These are phyloP conservation scores for Coendou prehensilis DNA, from an alignment of 2,797 vertebrate species.

Conservation along the genomic window DNA sequence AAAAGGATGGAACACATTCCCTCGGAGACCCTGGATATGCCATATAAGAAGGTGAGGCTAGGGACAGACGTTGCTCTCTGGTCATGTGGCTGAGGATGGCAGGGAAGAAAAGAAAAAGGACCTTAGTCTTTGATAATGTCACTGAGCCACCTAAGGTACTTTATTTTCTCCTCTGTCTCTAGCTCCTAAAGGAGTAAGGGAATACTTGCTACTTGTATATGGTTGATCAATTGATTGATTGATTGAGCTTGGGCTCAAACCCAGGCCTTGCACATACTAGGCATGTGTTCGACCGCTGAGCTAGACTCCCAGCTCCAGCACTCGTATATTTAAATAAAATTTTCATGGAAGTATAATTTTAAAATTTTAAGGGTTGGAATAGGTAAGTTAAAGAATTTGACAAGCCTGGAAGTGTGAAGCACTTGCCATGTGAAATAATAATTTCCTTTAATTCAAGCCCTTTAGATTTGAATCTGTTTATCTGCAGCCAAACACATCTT, in stretches of 20 bases:
- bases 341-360: neutral
- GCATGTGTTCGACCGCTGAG: neutral
- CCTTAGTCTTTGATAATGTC: neutral
- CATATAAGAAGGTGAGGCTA: neutral
- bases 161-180: neutral
- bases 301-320: neutral
- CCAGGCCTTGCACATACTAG: neutral
- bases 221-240: neutral
- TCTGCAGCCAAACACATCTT: neutral
- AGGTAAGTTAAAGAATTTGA: neutral
- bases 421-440: neutral
- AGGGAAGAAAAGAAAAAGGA: neutral
- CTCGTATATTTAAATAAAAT: slow-evolving; percentile 18
- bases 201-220: neutral
- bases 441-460: slow-evolving; percentile 6
- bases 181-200: neutral
- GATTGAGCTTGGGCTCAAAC: neutral
- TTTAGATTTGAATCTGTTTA: neutral
- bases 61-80: neutral
- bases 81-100: neutral
- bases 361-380: neutral
- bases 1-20: neutral
- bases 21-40: neutral
- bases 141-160: neutral
- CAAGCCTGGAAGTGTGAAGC: neutral